Percentiles rank a stretch among this genome's conserved stretches.
phyloP scores from a whole-genome alignment of 2,113 vertebrate genomes.

The Cebidichthys violaceus region DNA sequence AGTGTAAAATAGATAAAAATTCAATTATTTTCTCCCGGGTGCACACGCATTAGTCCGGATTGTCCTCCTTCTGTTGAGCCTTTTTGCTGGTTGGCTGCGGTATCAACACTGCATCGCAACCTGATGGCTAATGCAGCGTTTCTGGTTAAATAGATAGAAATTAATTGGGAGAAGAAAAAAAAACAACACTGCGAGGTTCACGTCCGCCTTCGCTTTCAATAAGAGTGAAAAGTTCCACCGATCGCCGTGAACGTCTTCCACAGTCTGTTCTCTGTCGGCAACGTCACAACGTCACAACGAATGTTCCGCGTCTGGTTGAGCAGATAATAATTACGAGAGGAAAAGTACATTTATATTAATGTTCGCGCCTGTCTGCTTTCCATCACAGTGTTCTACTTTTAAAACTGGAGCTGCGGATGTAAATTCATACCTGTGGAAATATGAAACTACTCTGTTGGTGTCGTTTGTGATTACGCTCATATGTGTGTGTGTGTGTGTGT shows the following conservation, averaged over 20 bases:
- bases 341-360: neutral
- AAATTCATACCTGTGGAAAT: neutral
- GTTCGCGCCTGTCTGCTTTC: constrained; percentile 2
- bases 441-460: neutral
- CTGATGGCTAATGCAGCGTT: constrained; percentile 32
- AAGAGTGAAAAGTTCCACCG: constrained; percentile 36
- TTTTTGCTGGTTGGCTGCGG: constrained; percentile 36
- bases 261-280: constrained; percentile 8
- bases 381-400: neutral
- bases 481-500: no score
- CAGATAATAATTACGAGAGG: constrained; percentile 46
- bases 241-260: constrained; percentile 35
- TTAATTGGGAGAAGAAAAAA: constrained; percentile 23
- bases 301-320: constrained; percentile 18
- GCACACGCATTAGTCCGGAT: constrained; percentile 61
- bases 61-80: constrained; percentile 47
- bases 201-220: neutral
- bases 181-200: neutral
- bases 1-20: constrained; percentile 78
- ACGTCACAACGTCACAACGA: constrained; percentile 26
- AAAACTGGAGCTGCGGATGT: neutral
- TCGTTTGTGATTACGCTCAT: neutral
- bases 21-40: constrained; percentile 76
- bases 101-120: constrained; percentile 59
- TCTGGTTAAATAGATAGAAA: constrained; percentile 52